Evolutionary conservation across 2,888 invertebrate species (phyloP).

Genomic region (Asteroscopus sphinx): DNA sequence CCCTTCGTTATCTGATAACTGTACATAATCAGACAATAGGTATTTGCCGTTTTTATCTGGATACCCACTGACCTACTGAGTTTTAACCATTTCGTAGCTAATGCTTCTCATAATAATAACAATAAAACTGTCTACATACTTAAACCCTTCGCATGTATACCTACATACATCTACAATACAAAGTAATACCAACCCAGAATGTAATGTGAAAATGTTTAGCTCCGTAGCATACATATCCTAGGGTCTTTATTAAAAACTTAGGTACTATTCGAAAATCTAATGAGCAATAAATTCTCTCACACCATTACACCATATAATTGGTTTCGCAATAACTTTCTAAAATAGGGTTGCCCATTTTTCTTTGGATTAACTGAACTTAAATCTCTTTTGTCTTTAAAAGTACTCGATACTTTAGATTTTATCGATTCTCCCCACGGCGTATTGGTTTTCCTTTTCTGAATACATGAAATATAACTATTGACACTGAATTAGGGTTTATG

Average conservation of each 20-base stretch:
- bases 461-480: conserved; percentile 28
- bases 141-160: background rate
- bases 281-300: conserved; percentile 13
- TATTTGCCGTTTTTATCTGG: background rate
- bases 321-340: conserved; percentile 13
- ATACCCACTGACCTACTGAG: background rate
- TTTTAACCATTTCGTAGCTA: background rate
- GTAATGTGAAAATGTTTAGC: background rate
- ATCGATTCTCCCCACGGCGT: conserved; percentile 16
- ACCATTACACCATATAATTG: conserved; percentile 9
- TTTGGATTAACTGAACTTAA: background rate
- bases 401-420: conserved; percentile 25
- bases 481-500: conserved; percentile 10
- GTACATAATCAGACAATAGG: background rate
- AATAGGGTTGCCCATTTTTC: conserved; percentile 6
- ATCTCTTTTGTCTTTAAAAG: conserved; percentile 18
- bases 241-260: conserved; percentile 7
- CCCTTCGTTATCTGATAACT: conserved; percentile 15
- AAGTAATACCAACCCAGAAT: background rate
- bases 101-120: background rate
- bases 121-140: background rate
- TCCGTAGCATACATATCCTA: conserved; percentile 5
- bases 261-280: conserved; percentile 20
- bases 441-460: conserved; percentile 9
- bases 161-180: background rate